Conservation (phyloP, 2,888 invertebrate species). For the Drosophila paranaensis region DNA sequence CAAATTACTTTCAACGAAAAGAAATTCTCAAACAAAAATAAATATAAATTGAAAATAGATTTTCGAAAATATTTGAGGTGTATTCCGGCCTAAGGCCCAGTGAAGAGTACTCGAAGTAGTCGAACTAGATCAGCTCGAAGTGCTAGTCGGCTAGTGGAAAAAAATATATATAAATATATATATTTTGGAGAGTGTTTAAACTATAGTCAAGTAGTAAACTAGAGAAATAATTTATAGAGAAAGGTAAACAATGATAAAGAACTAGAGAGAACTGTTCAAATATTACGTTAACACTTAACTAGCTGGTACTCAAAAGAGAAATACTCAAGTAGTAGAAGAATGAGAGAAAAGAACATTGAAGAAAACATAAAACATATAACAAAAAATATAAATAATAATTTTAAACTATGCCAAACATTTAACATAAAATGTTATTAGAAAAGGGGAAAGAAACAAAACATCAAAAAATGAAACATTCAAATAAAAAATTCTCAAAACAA, state of each 20-base stretch:
- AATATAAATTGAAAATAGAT: neutral
- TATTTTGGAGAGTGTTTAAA: constrained; percentile 7
- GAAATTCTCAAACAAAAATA: neutral
- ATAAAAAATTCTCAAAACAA: constrained; percentile 32
- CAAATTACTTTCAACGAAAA: constrained; percentile 33
- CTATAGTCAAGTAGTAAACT: constrained; percentile 6
- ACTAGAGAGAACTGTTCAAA: constrained; percentile 27
- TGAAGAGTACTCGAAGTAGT: constrained; percentile 24
- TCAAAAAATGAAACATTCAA: constrained; percentile 29
- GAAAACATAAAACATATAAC: constrained; percentile 38
- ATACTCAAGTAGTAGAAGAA: constrained; percentile 6
- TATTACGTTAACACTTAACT: constrained; percentile 47
- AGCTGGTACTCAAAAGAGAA: constrained; percentile 16
- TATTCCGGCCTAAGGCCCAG: constrained; percentile 36
- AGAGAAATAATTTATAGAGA: neutral
- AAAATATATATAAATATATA: constrained; percentile 1
- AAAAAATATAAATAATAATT: constrained; percentile 10
- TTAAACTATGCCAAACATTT: constrained; percentile 33
- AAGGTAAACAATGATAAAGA: constrained; percentile 10
- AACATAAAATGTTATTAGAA: constrained; percentile 42
- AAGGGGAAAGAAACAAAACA: constrained; percentile 11
- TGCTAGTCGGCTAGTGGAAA: constrained; percentile 19
- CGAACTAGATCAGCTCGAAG: constrained; percentile 29
- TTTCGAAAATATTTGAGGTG: constrained; percentile 1
- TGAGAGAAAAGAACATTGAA: constrained; percentile 12